Conservation (phyloP, 2,113 vertebrate genomes). For the Thunnus thynnus region DNA sequence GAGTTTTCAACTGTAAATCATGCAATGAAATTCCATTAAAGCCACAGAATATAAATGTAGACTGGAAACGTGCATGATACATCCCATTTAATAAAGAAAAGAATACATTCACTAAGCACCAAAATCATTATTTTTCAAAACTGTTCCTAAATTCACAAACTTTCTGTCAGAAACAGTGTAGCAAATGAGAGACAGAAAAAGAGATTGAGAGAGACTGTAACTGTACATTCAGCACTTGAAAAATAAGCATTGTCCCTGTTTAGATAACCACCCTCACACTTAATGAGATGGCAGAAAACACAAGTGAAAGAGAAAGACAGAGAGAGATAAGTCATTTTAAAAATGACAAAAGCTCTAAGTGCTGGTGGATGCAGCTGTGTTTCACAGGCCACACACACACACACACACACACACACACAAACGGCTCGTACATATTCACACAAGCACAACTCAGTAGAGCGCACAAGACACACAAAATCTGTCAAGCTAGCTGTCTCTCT, state of each 20-base stretch:
- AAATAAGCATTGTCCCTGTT: too few relatives aligned
- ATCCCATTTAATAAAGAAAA: too few relatives aligned
- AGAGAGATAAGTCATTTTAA: slow-evolving; percentile 26
- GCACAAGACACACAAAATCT: slow-evolving; percentile 17
- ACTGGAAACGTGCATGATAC: too few relatives aligned
- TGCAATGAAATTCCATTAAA: too few relatives aligned
- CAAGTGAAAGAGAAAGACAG: slow-evolving; percentile 11
- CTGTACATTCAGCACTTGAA: slow-evolving; percentile 4
- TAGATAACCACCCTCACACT: neutral
- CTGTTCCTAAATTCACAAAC: neutral
- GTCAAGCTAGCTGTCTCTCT: neutral
- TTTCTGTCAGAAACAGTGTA: neutral
- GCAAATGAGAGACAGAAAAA: slow-evolving; percentile 1
- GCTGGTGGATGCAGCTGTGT: slow-evolving; percentile 39
- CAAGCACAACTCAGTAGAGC: neutral
- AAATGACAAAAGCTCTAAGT: slow-evolving; percentile 37
- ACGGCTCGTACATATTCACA: neutral
- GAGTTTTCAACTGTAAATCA: too few relatives aligned
- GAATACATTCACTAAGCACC: neutral
- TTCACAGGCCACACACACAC: slow-evolving; percentile 1
- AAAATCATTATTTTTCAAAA: neutral
- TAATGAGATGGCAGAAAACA: slow-evolving; percentile 30
- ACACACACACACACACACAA: slow-evolving; percentile 4
- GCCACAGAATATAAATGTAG: too few relatives aligned
- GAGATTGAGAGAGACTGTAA: neutral